Percentiles rank a stretch among this genome's conserved stretches.
Conservation (phyloP, 64 coral and sea anemone species). For the Catalaphyllia jardinei region DNA sequence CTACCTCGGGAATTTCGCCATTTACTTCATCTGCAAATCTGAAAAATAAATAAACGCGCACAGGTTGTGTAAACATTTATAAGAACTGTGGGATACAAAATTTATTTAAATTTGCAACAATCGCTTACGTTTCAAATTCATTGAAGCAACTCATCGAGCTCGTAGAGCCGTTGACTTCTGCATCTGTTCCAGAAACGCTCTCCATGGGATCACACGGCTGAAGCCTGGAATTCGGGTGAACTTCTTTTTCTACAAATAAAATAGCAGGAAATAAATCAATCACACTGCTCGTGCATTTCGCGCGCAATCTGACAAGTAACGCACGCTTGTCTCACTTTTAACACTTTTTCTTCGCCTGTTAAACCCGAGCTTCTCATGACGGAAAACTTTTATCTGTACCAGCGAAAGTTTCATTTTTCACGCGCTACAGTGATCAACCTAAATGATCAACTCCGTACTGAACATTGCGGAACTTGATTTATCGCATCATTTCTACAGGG, state of each 20-base stretch:
- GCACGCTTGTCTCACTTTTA: background rate
- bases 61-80: background rate
- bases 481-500: background rate
- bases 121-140: conserved; percentile 70
- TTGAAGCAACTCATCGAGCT: conserved; percentile 60
- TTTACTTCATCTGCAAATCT: conserved; percentile 74
- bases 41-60: background rate
- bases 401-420: background rate
- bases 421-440: background rate
- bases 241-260: conserved; percentile 19
- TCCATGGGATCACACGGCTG: background rate
- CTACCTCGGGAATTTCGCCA: conserved; percentile 63
- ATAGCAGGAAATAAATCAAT: background rate
- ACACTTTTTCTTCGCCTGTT: background rate
- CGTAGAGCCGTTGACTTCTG: conserved; percentile 53
- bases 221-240: background rate
- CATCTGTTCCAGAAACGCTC: background rate
- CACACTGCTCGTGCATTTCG: background rate
- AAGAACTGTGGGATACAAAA: too few species aligned
- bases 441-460: background rate
- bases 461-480: background rate
- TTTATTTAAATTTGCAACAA: background rate
- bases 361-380: background rate
- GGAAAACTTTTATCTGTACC: background rate
- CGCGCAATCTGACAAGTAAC: background rate